A percentile compares a stretch with the other conserved stretches of the same genome.
These are phyloP conservation scores for Cirrhinus mrigala DNA, from an alignment of 2,797 vertebrate genomes.

Conservation along the genomic window DNA sequence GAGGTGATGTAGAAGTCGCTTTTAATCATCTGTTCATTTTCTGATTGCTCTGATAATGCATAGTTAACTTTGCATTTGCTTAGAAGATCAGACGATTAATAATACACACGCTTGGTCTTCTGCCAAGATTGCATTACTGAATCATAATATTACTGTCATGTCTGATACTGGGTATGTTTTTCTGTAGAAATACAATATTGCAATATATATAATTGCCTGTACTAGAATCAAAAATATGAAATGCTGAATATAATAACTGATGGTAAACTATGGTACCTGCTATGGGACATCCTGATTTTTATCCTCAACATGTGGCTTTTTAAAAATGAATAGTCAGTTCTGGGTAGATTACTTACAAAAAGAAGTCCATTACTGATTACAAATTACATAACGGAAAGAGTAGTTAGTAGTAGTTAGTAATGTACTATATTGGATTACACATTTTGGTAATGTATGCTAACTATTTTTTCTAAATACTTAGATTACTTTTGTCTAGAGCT, in stretches of 20 bases:
- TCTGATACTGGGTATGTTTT: neutral
- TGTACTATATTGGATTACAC: neutral
- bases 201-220: neutral
- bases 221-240: neutral
- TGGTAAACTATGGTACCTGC: neutral
- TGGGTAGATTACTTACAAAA: neutral
- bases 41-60: slow-evolving; percentile 48
- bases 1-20: slow-evolving; percentile 38
- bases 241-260: neutral
- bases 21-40: slow-evolving; percentile 41
- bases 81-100: slow-evolving; percentile 37
- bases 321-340: neutral
- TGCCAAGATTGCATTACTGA: slow-evolving; percentile 7
- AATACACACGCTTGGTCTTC: neutral
- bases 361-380: neutral
- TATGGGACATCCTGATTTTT: neutral
- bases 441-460: neutral
- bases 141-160: slow-evolving; percentile 18
- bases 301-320: neutral
- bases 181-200: neutral
- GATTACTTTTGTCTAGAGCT: too few relatives aligned
- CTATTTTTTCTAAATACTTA: neutral
- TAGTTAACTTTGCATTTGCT: slow-evolving; percentile 48
- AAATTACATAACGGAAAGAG: neutral
- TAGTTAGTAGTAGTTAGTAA: neutral